Evolutionary conservation across 2,113 vertebrate genomes (phyloP).

Genomic region (Lepisosteus oculatus): DNA sequence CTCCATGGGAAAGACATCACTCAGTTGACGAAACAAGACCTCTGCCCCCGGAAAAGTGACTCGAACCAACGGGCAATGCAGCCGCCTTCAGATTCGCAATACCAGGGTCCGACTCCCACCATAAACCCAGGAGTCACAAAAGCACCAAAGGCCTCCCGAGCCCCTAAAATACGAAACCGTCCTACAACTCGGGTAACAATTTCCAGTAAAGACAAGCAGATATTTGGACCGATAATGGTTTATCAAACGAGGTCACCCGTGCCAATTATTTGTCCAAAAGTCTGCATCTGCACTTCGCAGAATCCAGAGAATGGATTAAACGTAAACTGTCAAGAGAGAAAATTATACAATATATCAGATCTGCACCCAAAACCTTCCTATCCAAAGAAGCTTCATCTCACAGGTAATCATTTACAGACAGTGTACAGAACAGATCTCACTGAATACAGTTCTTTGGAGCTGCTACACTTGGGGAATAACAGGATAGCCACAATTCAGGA

Average conservation of each 20-base stretch:
- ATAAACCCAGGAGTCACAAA: slow-evolving; percentile 76
- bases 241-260: slow-evolving; percentile 94
- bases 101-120: slow-evolving; percentile 74
- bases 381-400: slow-evolving; percentile 96
- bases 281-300: slow-evolving; percentile 90
- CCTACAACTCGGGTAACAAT: slow-evolving; percentile 85
- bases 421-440: slow-evolving; percentile 82
- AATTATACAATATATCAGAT: slow-evolving; percentile 88
- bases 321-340: slow-evolving; percentile 94
- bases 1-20: slow-evolving; percentile 94
- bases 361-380: slow-evolving; percentile 87
- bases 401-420: slow-evolving; percentile 90
- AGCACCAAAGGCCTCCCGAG: slow-evolving; percentile 83
- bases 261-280: slow-evolving; percentile 83
- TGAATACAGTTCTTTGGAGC: slow-evolving; percentile 87
- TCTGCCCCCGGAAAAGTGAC: slow-evolving; percentile 88
- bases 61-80: slow-evolving; percentile 69
- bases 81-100: slow-evolving; percentile 73
- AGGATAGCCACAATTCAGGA: slow-evolving; percentile 91
- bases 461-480: slow-evolving; percentile 94
- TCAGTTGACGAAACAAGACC: slow-evolving; percentile 92
- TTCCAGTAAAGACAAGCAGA: slow-evolving; percentile 85
- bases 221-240: slow-evolving; percentile 97
- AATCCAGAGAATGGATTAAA: slow-evolving; percentile 91
- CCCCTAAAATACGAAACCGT: slow-evolving; percentile 88